A percentile compares a stretch with the other conserved stretches of the same genome.
Conservation (phyloP, 2,113 vertebrate species). For the Psilopsiagon aymara region DNA sequence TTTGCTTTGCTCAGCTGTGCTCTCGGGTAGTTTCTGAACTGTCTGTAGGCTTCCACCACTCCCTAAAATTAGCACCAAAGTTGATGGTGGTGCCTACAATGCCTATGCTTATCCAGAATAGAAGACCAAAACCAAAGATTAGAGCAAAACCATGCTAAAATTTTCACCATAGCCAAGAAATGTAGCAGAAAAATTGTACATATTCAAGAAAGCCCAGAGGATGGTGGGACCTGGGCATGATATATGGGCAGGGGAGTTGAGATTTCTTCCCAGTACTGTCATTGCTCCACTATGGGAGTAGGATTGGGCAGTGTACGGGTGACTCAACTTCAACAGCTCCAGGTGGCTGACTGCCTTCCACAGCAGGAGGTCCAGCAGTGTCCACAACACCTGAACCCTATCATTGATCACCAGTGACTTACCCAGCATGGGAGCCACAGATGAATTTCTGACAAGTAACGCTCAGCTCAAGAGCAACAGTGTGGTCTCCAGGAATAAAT, state of each 20-base stretch:
- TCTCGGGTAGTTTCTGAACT: neutral
- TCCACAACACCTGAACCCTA: neutral
- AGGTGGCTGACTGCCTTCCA: neutral
- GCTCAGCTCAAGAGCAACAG: neutral
- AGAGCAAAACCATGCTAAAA: neutral
- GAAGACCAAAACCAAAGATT: neutral
- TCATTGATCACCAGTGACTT: neutral
- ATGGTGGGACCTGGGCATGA: neutral
- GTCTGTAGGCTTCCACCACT: neutral
- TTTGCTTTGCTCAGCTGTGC: neutral
- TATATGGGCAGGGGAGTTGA: neutral
- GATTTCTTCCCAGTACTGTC: neutral
- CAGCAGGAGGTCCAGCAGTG: neutral
- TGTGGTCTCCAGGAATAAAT: neutral
- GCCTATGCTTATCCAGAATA: rapidly evolving
- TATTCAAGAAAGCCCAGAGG: neutral
- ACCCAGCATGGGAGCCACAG: neutral
- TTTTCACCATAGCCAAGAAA: neutral
- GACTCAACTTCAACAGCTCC: neutral
- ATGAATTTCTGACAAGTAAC: neutral
- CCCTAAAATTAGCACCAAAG: neutral
- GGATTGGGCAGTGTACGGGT: neutral
- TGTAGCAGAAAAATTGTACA: neutral
- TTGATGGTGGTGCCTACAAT: neutral
- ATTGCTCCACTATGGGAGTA: neutral